phyloP scores from a whole-genome alignment of 2,113 vertebrate genomes.

The Sardina pilchardus region DNA sequence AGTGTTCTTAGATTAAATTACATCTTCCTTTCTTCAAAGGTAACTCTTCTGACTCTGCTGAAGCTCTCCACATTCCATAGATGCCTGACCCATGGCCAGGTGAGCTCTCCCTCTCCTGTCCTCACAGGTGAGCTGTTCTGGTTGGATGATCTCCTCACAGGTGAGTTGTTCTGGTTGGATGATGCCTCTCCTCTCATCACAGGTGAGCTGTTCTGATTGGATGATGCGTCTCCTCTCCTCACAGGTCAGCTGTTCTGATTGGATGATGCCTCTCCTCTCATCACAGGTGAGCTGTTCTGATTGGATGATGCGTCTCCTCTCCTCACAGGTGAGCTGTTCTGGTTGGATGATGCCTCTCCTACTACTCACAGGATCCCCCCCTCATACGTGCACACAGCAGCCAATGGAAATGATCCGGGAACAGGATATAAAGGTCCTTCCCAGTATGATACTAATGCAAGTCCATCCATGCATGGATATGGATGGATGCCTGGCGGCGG shows the following conservation, averaged over 20 bases:
- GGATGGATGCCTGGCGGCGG: not conserved
- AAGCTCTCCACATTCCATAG: no score
- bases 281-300: not conserved
- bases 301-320: no score
- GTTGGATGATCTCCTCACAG: no score
- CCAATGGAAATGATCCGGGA: not conserved
- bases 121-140: not conserved
- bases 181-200: not conserved
- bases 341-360: not conserved
- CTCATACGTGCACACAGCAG: not conserved
- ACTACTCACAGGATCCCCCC: not conserved
- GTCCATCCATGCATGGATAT: not conserved
- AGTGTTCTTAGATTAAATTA: no score
- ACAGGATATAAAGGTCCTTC: not conserved
- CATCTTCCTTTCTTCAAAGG: no score
- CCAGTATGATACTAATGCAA: not conserved
- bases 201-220: not conserved
- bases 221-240: not conserved
- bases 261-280: not conserved
- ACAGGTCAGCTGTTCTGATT: no score
- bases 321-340: not conserved
- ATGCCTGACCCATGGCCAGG: conserved; percentile 28
- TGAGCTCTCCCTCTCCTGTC: conserved; percentile 23
- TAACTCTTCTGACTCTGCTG: no score
- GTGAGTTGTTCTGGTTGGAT: no score